phyloP scores from a whole-genome alignment of 2,797 vertebrate genomes.

The Ataeniobius toweri region DNA sequence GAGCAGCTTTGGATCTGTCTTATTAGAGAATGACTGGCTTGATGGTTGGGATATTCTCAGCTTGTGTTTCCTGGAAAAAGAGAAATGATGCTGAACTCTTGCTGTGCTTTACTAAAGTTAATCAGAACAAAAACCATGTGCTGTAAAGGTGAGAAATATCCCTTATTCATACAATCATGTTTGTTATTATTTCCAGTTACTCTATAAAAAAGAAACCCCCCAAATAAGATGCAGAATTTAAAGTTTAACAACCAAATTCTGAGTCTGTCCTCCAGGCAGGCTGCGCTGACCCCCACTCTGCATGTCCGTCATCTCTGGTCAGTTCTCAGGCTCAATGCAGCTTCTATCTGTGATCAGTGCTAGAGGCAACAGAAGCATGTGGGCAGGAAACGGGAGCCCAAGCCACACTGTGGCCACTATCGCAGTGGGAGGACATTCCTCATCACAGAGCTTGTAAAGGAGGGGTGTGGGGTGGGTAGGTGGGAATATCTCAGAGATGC shows the following conservation, averaged over 20 bases:
- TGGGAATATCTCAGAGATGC: constrained; percentile 59
- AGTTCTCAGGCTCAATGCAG: constrained; percentile 72
- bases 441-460: constrained; percentile 58
- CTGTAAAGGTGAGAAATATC: constrained; percentile 26
- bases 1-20: constrained; percentile 26
- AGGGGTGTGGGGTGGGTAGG: constrained; percentile 29
- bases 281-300: constrained; percentile 19
- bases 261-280: constrained; percentile 21
- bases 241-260: constrained; percentile 43
- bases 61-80: constrained; percentile 35
- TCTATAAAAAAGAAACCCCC: constrained; percentile 35
- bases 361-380: constrained; percentile 68
- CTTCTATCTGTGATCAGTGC: constrained; percentile 73
- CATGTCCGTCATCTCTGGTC: constrained; percentile 50
- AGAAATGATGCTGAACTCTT: constrained; percentile 67
- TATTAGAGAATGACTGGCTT: constrained; percentile 31
- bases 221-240: constrained; percentile 43
- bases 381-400: constrained; percentile 74
- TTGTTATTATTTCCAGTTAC: constrained; percentile 37
- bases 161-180: constrained; percentile 24
- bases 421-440: constrained; percentile 80
- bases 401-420: constrained; percentile 69
- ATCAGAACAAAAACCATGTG: constrained; percentile 62
- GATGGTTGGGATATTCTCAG: constrained; percentile 31
- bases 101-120: constrained; percentile 51